Percentiles rank a stretch among this genome's conserved stretches.
These are phyloP conservation scores for Ormyrus labotus DNA, from an alignment of 2,888 invertebrate species.

Conservation along the genomic window DNA sequence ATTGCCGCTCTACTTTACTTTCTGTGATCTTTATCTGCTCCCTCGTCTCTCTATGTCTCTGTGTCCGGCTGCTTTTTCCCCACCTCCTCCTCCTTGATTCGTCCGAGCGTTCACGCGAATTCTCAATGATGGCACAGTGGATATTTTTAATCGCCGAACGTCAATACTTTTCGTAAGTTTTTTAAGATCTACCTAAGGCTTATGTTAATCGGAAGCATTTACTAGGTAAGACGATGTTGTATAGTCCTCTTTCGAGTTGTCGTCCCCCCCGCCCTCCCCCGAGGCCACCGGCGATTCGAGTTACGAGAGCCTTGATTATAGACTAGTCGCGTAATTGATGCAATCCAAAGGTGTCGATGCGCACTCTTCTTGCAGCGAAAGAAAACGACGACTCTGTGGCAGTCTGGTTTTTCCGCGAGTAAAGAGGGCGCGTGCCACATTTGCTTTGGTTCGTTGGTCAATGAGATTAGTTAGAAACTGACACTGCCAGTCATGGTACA, in stretches of 20 bases:
- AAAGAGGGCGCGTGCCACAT: conserved; percentile 9
- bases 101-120: background rate
- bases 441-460: conserved; percentile 5
- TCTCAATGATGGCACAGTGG: conserved; percentile 5
- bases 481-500: conserved; percentile 71
- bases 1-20: conserved; percentile 21
- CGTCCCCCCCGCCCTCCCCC: background rate
- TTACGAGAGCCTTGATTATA: conserved; percentile 39
- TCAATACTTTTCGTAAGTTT: conserved; percentile 35
- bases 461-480: conserved; percentile 64
- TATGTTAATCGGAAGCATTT: conserved; percentile 19
- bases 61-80: too few relatives aligned
- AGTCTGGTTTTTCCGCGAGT: background rate
- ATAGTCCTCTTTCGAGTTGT: conserved; percentile 31
- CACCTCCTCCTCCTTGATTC: background rate
- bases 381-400: background rate
- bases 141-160: conserved; percentile 31
- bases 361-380: conserved; percentile 9
- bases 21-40: conserved; percentile 21
- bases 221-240: conserved; percentile 26
- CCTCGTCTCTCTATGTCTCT: background rate
- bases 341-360: conserved; percentile 17
- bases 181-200: conserved; percentile 23
- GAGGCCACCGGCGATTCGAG: conserved; percentile 27
- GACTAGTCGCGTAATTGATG: conserved; percentile 14